Conservation (phyloP, 2,888 invertebrate species). For the Chouioia cunea region DNA sequence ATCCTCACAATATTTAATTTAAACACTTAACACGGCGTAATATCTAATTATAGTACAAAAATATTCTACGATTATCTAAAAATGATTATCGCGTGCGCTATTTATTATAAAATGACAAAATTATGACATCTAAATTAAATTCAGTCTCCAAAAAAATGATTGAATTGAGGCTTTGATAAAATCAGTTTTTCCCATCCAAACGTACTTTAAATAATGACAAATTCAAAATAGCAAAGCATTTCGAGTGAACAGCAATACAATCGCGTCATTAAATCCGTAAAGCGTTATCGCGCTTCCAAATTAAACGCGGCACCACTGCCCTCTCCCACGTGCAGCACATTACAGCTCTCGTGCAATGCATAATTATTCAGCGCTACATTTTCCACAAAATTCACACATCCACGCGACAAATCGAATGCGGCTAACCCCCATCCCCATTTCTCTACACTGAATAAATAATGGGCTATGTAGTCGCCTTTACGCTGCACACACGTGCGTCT, state of each 20-base stretch:
- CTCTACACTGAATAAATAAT: conserved; percentile 35
- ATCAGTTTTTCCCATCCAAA: no score
- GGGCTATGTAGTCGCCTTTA: conserved; percentile 28
- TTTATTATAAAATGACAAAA: no score
- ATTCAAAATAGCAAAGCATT: background rate
- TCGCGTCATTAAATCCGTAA: conserved; percentile 19
- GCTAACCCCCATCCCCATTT: background rate
- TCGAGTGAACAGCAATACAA: background rate
- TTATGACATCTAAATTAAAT: no score
- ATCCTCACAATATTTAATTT: no score
- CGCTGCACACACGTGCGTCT: conserved; percentile 4
- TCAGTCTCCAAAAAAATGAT: no score
- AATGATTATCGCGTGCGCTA: no score
- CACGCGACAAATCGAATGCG: conserved; percentile 45
- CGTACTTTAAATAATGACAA: no score
- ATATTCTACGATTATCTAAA: no score
- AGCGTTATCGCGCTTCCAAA: conserved; percentile 13
- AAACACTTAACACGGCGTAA: no score
- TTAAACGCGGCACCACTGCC: background rate
- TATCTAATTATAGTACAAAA: no score
- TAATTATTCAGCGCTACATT: conserved; percentile 38
- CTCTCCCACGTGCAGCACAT: background rate
- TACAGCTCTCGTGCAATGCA: background rate
- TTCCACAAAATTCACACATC: conserved; percentile 23
- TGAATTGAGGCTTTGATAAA: no score